Evolutionary conservation across 1,140 invertebrate genomes (phyloP).

Genomic region (Drosophila virilis): DNA sequence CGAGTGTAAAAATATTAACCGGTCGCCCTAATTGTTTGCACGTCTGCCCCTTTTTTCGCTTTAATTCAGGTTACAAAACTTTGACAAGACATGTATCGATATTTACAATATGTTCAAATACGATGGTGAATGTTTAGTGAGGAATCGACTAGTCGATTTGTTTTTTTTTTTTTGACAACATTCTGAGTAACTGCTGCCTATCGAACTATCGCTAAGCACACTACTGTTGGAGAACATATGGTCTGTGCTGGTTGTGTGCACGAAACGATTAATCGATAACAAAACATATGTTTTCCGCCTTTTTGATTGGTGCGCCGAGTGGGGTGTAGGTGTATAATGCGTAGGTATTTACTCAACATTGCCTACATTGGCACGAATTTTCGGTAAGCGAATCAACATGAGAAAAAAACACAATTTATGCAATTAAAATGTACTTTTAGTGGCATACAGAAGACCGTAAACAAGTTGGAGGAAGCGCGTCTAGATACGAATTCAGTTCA

Average conservation of each 20-base stretch:
- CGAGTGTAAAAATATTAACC: constrained; percentile 39
- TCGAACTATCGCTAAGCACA: neutral
- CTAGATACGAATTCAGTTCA: constrained; percentile 87
- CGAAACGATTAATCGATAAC: constrained; percentile 3
- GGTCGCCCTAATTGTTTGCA: constrained; percentile 40
- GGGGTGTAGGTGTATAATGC: constrained; percentile 82
- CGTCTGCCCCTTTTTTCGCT: constrained; percentile 43
- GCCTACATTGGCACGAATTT: constrained; percentile 87
- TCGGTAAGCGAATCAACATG: constrained; percentile 83
- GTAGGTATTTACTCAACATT: constrained; percentile 86
- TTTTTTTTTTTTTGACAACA: too few species aligned
- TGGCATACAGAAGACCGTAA: constrained; percentile 85
- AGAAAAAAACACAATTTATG: neutral
- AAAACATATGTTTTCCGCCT: constrained; percentile 31
- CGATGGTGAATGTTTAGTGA: constrained; percentile 1
- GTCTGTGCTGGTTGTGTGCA: neutral
- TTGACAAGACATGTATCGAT: constrained; percentile 41
- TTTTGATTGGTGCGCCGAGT: constrained; percentile 11
- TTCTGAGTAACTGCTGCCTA: neutral
- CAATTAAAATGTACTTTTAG: constrained; percentile 61
- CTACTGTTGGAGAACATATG: too few species aligned
- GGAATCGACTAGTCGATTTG: constrained; percentile 12
- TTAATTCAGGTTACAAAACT: constrained; percentile 61
- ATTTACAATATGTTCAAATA: neutral
- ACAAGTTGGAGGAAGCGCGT: constrained; percentile 57